phyloP scores from a whole-genome alignment of 1,140 invertebrate genomes.

The Araneus ventricosus region DNA sequence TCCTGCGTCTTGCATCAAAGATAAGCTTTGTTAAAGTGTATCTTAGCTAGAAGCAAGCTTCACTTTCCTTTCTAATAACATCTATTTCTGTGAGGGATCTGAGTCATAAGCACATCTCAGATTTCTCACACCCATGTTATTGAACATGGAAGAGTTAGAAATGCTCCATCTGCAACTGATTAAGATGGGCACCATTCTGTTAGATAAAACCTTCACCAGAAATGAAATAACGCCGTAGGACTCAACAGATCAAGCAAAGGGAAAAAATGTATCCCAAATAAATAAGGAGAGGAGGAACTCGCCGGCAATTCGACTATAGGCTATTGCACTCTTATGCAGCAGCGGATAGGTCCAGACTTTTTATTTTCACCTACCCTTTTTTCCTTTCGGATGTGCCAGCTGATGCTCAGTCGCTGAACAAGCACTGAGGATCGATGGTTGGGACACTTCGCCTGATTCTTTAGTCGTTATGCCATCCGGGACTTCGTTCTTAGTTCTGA shows the following conservation, averaged over 20 bases:
- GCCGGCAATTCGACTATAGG: conserved; percentile 3
- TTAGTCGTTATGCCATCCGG: conserved; percentile 54
- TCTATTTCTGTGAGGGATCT: not conserved
- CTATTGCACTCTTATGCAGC: conserved; percentile 38
- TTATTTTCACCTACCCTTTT: conserved; percentile 21
- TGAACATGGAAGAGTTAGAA: not conserved
- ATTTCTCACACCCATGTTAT: not conserved
- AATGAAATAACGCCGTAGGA: conserved; percentile 43
- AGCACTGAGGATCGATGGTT: conserved; percentile 36
- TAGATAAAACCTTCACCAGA: conserved; percentile 19
- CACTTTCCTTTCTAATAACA: not conserved
- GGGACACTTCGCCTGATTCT: conserved; percentile 45
- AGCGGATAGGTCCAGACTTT: conserved; percentile 41
- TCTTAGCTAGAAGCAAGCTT: not conserved
- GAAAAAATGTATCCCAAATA: conserved; percentile 55
- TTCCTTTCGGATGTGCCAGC: conserved; percentile 43
- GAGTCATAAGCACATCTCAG: not conserved
- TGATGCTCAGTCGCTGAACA: conserved; percentile 60
- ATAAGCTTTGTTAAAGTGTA: not conserved
- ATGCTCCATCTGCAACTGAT: not conserved
- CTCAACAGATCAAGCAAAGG: conserved; percentile 43
- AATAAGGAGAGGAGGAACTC: conserved; percentile 17
- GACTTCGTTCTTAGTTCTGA: conserved; percentile 24
- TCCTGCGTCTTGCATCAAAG: not conserved
- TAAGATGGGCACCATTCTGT: not conserved